Conservation (phyloP, 2,888 invertebrate genomes). For the Athalia rosae region DNA sequence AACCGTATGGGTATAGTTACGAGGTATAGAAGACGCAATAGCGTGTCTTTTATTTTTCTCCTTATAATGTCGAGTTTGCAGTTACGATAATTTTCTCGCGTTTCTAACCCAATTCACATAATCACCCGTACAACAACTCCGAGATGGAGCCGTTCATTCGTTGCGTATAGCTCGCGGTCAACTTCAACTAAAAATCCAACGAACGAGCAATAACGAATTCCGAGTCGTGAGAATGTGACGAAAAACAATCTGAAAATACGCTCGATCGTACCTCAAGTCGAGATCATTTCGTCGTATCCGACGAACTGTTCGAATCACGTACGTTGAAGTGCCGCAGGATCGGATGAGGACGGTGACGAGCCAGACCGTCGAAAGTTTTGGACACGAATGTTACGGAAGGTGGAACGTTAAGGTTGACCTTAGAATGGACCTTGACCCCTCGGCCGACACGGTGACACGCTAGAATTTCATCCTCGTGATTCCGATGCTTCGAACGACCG, state of each 20-base stretch:
- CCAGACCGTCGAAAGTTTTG: slow-evolving; percentile 19
- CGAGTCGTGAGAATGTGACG: too few relatives aligned
- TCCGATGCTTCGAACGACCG: neutral
- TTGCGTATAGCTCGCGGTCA: too few relatives aligned
- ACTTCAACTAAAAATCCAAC: too few relatives aligned
- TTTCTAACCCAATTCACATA: too few relatives aligned
- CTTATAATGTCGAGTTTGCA: slow-evolving; percentile 6
- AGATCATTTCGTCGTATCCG: too few relatives aligned
- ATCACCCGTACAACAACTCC: too few relatives aligned
- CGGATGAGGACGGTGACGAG: slow-evolving; percentile 22
- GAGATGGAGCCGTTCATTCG: too few relatives aligned
- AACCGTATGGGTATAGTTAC: too few relatives aligned
- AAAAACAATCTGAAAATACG: too few relatives aligned
- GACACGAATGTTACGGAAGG: slow-evolving; percentile 22
- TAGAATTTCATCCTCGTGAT: slow-evolving; percentile 12
- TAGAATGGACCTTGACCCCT: slow-evolving; percentile 23
- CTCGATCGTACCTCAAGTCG: too few relatives aligned
- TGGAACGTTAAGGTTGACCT: slow-evolving; percentile 34
- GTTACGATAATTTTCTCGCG: slow-evolving; percentile 7
- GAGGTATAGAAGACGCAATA: neutral
- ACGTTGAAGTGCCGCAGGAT: neutral
- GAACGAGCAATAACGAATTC: too few relatives aligned
- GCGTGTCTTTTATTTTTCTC: neutral
- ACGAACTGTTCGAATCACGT: neutral
- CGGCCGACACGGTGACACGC: slow-evolving; percentile 38